Conservation (phyloP, 92 coral and sea anemone species). For the Chrysogorgia sp. region DNA sequence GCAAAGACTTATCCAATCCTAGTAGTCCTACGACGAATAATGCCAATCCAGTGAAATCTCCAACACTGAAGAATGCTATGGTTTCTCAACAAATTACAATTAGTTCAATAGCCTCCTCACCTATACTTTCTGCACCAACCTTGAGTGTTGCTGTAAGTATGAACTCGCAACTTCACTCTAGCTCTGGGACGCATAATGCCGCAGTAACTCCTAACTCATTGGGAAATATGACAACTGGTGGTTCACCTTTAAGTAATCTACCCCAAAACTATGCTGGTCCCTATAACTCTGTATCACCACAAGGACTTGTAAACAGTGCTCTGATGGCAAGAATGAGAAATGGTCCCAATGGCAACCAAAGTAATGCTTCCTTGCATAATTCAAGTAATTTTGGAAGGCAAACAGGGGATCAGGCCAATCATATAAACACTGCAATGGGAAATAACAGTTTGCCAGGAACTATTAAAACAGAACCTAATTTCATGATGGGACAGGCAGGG, state of each 20-base stretch:
- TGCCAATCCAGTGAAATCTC: conserved; percentile 83
- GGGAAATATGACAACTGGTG: conserved; percentile 88
- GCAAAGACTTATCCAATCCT: conserved; percentile 83
- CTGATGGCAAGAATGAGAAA: conserved; percentile 38
- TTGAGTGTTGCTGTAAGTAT: conserved; percentile 71
- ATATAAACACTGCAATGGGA: conserved; percentile 40
- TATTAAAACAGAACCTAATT: conserved; percentile 40
- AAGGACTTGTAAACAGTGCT: conserved; percentile 68
- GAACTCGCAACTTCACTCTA: conserved; percentile 78
- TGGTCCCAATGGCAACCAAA: conserved; percentile 30
- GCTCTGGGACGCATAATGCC: conserved; percentile 79
- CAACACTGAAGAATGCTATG: conserved; percentile 78
- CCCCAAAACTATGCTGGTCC: conserved; percentile 57
- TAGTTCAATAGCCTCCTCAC: conserved; percentile 95
- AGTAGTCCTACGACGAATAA: conserved; percentile 86
- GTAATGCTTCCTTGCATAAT: conserved; percentile 25
- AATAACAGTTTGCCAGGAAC: conserved; percentile 20
- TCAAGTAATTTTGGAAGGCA: conserved; percentile 37
- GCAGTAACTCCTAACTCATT: conserved; percentile 80
- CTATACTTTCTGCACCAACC: conserved; percentile 95
- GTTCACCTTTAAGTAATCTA: conserved; percentile 77
- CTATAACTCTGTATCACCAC: conserved; percentile 70
- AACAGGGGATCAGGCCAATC: conserved; percentile 59
- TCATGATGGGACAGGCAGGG: conserved; percentile 45
- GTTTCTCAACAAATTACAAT: conserved; percentile 97